Conservation (phyloP, 2,888 invertebrate genomes). For the Acanthosepion lycidas region DNA sequence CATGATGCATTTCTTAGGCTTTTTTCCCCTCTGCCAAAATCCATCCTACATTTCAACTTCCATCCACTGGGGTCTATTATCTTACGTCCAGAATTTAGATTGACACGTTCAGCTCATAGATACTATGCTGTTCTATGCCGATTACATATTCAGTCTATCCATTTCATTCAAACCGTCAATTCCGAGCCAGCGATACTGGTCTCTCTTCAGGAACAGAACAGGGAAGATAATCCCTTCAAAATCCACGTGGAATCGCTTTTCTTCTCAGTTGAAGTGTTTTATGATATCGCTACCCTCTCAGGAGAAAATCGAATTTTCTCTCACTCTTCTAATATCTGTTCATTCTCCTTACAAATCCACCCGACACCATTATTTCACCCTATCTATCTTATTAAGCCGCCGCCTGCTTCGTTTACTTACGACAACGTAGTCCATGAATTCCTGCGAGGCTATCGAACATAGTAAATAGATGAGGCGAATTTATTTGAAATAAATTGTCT, state of each 20-base stretch:
- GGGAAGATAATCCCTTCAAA: neutral
- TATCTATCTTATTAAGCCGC: neutral
- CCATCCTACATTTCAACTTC: neutral
- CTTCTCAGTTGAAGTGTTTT: neutral
- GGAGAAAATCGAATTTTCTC: neutral
- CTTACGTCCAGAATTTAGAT: neutral
- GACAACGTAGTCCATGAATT: neutral
- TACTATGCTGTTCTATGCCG: neutral
- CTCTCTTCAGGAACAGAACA: neutral
- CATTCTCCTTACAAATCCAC: neutral
- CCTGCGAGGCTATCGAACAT: neutral
- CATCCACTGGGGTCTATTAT: neutral
- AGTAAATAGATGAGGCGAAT: neutral
- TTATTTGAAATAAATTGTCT: conserved; percentile 22
- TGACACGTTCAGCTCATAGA: neutral
- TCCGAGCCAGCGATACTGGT: neutral
- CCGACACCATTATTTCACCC: neutral
- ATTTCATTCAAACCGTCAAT: neutral
- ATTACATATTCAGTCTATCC: neutral
- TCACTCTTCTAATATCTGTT: neutral
- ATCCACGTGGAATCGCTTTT: conserved; percentile 18
- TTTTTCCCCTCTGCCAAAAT: neutral
- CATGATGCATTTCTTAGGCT: neutral
- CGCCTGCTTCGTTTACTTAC: neutral
- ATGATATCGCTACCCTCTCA: neutral